Percentiles rank a stretch among this genome's conserved stretches.
phyloP scores from a whole-genome alignment of 2,888 invertebrate species.

The Psylliodes chrysocephalus region DNA sequence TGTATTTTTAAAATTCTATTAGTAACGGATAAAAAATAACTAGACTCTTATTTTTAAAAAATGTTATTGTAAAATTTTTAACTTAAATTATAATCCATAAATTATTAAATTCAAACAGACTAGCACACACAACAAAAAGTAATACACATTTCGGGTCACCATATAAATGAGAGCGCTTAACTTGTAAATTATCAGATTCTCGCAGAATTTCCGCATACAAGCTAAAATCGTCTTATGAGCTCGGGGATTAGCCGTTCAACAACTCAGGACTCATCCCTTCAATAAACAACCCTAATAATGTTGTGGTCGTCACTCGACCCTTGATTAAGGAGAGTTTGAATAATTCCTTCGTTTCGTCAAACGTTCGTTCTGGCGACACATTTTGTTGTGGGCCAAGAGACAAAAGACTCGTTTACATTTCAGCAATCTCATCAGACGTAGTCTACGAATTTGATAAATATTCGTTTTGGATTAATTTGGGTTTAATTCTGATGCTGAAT shows the following conservation, averaged over 20 bases:
- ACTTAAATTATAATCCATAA: too few relatives aligned
- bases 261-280: conserved; percentile 25
- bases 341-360: conserved; percentile 25
- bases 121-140: background rate
- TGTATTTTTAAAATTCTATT: too few relatives aligned
- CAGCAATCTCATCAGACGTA: conserved; percentile 6
- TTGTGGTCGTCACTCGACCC: conserved; percentile 19
- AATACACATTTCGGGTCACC: conserved; percentile 1
- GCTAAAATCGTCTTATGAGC: conserved; percentile 20
- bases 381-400: conserved; percentile 17
- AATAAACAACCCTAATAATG: conserved; percentile 30
- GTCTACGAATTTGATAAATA: conserved; percentile 4
- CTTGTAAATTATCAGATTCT: conserved; percentile 16
- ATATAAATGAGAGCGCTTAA: conserved; percentile 11
- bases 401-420: conserved; percentile 21
- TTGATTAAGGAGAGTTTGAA: conserved; percentile 19
- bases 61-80: too few relatives aligned
- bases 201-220: background rate
- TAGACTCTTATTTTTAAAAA: too few relatives aligned
- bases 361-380: conserved; percentile 9
- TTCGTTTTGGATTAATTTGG: conserved; percentile 11
- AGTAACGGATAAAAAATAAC: too few relatives aligned
- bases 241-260: conserved; percentile 20
- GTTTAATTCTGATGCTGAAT: background rate
- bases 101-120: too few relatives aligned